These are phyloP conservation scores for Serrognathus titanus DNA, from an alignment of 2,888 invertebrate genomes.

Conservation along the genomic window DNA sequence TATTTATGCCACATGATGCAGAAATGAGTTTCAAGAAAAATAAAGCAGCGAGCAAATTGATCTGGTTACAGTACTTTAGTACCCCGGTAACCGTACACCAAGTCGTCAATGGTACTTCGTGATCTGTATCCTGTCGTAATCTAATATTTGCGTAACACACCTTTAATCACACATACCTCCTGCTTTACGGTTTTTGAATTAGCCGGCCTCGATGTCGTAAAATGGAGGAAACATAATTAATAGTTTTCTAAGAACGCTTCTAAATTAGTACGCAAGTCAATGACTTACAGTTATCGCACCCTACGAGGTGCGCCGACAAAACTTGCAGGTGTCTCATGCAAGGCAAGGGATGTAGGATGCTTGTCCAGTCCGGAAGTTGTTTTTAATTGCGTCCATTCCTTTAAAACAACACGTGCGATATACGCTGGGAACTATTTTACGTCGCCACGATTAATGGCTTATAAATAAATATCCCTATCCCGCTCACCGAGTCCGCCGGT, in stretches of 20 bases:
- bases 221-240: neutral
- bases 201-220: neutral
- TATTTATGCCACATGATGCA: no score
- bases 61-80: no score
- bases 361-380: slow-evolving; percentile 44
- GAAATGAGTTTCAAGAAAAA: no score
- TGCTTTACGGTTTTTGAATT: neutral
- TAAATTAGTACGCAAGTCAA: slow-evolving; percentile 7
- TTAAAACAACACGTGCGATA: slow-evolving; percentile 37
- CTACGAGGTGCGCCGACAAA: slow-evolving; percentile 12
- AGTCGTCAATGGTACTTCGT: neutral
- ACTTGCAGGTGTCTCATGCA: slow-evolving; percentile 29
- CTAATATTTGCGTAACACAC: neutral
- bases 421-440: slow-evolving; percentile 21
- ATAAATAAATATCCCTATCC: slow-evolving; percentile 5
- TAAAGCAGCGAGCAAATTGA: no score
- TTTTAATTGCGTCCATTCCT: slow-evolving; percentile 44
- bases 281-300: slow-evolving; percentile 17
- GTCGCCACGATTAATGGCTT: slow-evolving; percentile 3
- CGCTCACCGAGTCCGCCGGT: neutral
- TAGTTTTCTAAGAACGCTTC: neutral
- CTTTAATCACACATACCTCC: neutral
- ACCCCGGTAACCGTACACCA: no score
- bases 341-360: slow-evolving; percentile 42
- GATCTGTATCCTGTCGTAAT: neutral